Evolutionary conservation across 2,113 vertebrate species (phyloP).

Genomic region (Pollimyrus isidori): DNA sequence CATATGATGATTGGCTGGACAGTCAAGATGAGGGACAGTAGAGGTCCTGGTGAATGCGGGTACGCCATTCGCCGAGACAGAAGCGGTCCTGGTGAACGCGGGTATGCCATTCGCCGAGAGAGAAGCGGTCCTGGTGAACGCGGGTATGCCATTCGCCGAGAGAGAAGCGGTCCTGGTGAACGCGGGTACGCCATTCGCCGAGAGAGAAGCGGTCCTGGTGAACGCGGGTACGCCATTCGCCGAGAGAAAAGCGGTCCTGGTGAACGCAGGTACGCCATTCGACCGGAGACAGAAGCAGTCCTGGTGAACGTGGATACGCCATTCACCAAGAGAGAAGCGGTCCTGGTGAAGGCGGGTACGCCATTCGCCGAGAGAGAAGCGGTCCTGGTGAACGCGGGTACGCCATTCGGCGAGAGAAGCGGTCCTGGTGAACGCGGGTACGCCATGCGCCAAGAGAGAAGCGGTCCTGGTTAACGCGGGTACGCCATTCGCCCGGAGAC

Average conservation of each 20-base stretch:
- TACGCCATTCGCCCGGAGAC: not conserved
- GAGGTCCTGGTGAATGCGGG: not conserved
- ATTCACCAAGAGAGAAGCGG: conserved; percentile 16
- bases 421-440: not conserved
- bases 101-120: not conserved
- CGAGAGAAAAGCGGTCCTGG: conserved; percentile 15
- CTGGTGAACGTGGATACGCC: not conserved
- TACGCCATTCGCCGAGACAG: not conserved
- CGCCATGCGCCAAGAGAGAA: not conserved
- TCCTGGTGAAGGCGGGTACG: not conserved
- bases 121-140: conserved; percentile 17
- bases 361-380: conserved; percentile 3
- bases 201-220: conserved; percentile 18
- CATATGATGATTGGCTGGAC: not conserved
- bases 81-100: conserved; percentile 15
- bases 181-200: not conserved
- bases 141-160: not conserved
- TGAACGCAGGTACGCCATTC: not conserved
- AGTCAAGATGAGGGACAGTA: not conserved
- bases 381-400: not conserved
- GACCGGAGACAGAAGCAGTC: conserved; percentile 17
- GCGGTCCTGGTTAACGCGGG: conserved; percentile 6
- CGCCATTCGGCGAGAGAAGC: not conserved
- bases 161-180: conserved; percentile 16
- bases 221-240: not conserved